phyloP scores from a whole-genome alignment of 2,797 vertebrate species.

The Saxicola maurus region DNA sequence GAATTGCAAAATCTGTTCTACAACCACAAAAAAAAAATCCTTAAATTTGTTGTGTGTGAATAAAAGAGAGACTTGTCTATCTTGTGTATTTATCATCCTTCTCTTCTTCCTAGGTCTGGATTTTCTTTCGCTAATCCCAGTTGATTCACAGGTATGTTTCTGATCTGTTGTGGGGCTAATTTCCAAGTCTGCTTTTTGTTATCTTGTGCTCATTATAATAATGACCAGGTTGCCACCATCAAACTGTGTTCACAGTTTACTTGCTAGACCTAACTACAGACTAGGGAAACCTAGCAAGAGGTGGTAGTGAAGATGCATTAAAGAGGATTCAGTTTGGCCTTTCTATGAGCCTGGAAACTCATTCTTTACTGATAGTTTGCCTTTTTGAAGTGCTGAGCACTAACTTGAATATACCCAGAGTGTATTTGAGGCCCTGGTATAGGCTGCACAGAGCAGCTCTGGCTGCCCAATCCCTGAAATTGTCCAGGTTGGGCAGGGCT shows the following conservation, averaged over 20 bases:
- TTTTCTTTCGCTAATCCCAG: conserved; percentile 93
- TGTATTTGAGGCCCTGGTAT: not conserved
- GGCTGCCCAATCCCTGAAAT: not conserved
- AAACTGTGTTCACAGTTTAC: not conserved
- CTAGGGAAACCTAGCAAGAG: not conserved
- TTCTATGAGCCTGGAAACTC: not conserved
- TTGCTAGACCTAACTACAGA: not conserved
- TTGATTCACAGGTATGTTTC: conserved; percentile 89
- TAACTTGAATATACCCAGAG: too few species aligned
- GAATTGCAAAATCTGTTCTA: not conserved
- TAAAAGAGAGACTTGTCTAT: not conserved
- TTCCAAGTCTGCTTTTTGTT: not conserved
- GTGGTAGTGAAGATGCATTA: too few species aligned
- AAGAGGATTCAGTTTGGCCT: not conserved
- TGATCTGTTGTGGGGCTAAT: conserved; percentile 23
- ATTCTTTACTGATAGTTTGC: not conserved
- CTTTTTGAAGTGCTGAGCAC: not conserved
- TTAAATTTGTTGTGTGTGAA: conserved; percentile 30
- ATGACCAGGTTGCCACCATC: not conserved
- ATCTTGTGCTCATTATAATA: accelerated
- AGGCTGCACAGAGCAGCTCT: not conserved
- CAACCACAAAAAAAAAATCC: conserved; percentile 21
- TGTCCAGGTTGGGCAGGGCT: accelerated
- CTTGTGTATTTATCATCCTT: conserved; percentile 10
- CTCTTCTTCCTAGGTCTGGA: conserved; percentile 84